Base-by-base conservation (phyloP, 2,888 invertebrate species). In the Drosophila buzzatii region DNA sequence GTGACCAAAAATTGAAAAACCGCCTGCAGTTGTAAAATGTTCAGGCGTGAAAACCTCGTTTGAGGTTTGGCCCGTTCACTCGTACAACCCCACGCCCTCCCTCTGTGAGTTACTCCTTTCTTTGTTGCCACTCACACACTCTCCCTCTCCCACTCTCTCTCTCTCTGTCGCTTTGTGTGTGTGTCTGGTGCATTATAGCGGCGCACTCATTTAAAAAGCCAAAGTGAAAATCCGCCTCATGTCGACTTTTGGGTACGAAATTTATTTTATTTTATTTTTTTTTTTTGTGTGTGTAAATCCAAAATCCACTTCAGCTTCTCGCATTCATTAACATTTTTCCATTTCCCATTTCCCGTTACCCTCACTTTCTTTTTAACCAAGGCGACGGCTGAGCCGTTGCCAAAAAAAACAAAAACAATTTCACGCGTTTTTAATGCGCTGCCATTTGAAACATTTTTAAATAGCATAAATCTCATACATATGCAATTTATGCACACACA, bases 1-100 rank as follows among this genome's bases (percentile, higher is more conserved):
- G 71, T 88, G 78, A 80, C 81, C 86, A 89, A 88, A 87, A 87
- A 87, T 90, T 86, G 84, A 83, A 90, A 85, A 87, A 89, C 79
- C 86, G 90, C 90, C 90, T 89, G 86, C 89, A 90, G 89, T 90
- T 88, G 90, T 85, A 82, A 89, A 89, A 84, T 90, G 90, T 82
- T 88, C 81, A 86, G 90, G 89, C 87, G 90, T 86, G 84, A 87
- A 87, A 89, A 82, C 90, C 90, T 78, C 85, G 88, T 80, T 89
- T 85, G 88, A 85, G 88, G 90, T 90, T 87, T 72, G 60, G 71
- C 52, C 53, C 67, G n/a, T n/a, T 58, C 58, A 37, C 58, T 58
- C 45, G 59, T 3, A 59, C 31, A 37, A 10, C 47, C 23, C 58
- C 35, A 31, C 23, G 3, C 55, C 16, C 18, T 9, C 53, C 2